These are phyloP conservation scores for Drosophila bocki DNA, from an alignment of 1,140 invertebrate genomes.

Conservation along the genomic window DNA sequence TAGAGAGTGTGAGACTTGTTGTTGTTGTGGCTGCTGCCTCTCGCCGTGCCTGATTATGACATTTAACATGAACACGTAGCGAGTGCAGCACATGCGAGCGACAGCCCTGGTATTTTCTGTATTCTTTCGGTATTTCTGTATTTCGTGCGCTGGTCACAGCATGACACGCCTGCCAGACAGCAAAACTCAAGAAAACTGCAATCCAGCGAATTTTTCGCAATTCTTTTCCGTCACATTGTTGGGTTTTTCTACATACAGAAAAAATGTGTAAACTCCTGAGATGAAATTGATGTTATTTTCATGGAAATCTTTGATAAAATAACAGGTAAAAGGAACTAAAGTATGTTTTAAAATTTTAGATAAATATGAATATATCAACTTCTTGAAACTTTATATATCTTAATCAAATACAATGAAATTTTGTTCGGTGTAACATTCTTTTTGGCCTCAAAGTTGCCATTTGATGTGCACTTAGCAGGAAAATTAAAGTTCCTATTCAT, in stretches of 20 bases:
- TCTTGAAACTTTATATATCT: neutral
- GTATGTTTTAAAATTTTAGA: too few relatives aligned
- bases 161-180: conserved; percentile 37
- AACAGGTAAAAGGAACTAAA: neutral
- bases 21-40: neutral
- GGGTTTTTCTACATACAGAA: conserved; percentile 36
- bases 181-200: conserved; percentile 56
- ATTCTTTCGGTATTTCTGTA: conserved; percentile 30
- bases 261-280: neutral
- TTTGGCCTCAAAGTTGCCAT: conserved; percentile 59
- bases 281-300: too few relatives aligned
- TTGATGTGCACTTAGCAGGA: conserved; percentile 17
- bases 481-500: conserved; percentile 28
- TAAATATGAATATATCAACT: neutral
- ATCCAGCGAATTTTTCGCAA: conserved; percentile 31
- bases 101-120: conserved; percentile 60
- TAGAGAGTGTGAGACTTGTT: conserved; percentile 27
- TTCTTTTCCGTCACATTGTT: conserved; percentile 19
- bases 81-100: conserved; percentile 69
- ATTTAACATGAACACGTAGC: conserved; percentile 82
- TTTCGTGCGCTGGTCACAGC: conserved; percentile 36
- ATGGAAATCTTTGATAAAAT: too few relatives aligned
- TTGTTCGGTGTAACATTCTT: conserved; percentile 27
- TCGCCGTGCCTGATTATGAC: conserved; percentile 73
- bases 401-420: neutral